Evolutionary conservation across 2,888 invertebrate genomes (phyloP).

Genomic region (Drosophila sordidapex): DNA sequence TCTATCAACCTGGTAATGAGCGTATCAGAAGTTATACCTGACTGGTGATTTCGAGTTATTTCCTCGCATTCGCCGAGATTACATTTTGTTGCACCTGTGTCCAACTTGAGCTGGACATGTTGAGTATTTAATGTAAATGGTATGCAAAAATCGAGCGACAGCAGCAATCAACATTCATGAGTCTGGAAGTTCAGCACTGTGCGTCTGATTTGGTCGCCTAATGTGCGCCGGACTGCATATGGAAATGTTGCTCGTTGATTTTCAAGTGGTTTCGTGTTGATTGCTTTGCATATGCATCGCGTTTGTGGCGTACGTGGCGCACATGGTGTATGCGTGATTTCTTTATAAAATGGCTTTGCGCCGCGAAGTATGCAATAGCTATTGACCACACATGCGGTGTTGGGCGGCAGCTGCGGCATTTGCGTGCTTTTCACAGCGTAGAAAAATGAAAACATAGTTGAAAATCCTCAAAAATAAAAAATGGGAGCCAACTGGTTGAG

Average conservation of each 20-base stretch:
- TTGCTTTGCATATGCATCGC: slow-evolving; percentile 55
- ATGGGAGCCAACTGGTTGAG: slow-evolving; percentile 3
- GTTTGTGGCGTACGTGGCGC: neutral
- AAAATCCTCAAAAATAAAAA: slow-evolving; percentile 46
- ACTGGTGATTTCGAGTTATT: slow-evolving; percentile 20
- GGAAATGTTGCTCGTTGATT: slow-evolving; percentile 53
- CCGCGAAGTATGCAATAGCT: slow-evolving; percentile 69
- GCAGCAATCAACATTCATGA: slow-evolving; percentile 80
- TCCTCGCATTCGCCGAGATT: slow-evolving; percentile 24
- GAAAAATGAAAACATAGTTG: slow-evolving; percentile 32
- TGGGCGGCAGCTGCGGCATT: slow-evolving; percentile 20
- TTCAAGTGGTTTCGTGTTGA: slow-evolving; percentile 61
- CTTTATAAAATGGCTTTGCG: slow-evolving; percentile 8
- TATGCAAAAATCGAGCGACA: slow-evolving; percentile 78
- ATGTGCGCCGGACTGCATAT: slow-evolving; percentile 69
- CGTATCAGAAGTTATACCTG: slow-evolving; percentile 37
- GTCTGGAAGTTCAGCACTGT: slow-evolving; percentile 35
- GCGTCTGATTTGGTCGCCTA: slow-evolving; percentile 41
- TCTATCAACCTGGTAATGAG: slow-evolving; percentile 33
- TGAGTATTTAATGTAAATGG: slow-evolving; percentile 47
- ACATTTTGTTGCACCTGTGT: slow-evolving; percentile 41
- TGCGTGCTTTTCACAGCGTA: slow-evolving; percentile 21
- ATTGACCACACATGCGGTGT: slow-evolving; percentile 67
- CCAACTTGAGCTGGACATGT: slow-evolving; percentile 22
- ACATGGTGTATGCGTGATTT: slow-evolving; percentile 65